Evolutionary conservation across 2,113 vertebrate species (phyloP).

Genomic region (Hydropotes inermis): DNA sequence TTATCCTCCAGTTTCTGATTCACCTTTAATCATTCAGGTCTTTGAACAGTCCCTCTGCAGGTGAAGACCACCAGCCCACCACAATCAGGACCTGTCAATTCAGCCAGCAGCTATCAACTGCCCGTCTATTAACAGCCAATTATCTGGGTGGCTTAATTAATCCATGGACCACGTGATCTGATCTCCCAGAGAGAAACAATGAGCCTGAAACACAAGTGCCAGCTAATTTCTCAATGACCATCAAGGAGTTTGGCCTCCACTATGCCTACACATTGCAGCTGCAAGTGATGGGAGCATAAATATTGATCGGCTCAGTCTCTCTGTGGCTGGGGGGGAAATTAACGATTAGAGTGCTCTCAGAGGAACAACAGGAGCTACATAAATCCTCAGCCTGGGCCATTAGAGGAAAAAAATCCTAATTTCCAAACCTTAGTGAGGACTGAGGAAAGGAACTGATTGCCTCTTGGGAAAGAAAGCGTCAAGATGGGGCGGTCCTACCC

Average conservation of each 20-base stretch:
- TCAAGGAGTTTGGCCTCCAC: conserved; percentile 55
- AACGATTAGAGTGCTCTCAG: conserved; percentile 14
- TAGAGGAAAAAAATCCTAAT: background rate
- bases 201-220: conserved; percentile 41
- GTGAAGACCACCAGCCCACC: conserved; percentile 47
- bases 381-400: conserved; percentile 18
- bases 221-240: conserved; percentile 62
- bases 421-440: background rate
- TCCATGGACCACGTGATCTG: conserved; percentile 31
- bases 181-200: conserved; percentile 54
- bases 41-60: background rate
- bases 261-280: conserved; percentile 51
- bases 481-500: background rate
- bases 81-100: background rate
- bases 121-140: conserved; percentile 68
- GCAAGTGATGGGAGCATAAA: conserved; percentile 59
- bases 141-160: conserved; percentile 68
- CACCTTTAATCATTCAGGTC: conserved; percentile 14
- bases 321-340: background rate
- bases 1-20: background rate
- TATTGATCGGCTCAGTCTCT: conserved; percentile 64
- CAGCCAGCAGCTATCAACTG: conserved; percentile 55
- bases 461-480: background rate
- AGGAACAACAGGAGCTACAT: conserved; percentile 7
- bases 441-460: background rate